A percentile compares a stretch with the other conserved stretches of the same genome.
phyloP scores from a whole-genome alignment of 2,797 vertebrate genomes.

The Cyclopterus lumpus region DNA sequence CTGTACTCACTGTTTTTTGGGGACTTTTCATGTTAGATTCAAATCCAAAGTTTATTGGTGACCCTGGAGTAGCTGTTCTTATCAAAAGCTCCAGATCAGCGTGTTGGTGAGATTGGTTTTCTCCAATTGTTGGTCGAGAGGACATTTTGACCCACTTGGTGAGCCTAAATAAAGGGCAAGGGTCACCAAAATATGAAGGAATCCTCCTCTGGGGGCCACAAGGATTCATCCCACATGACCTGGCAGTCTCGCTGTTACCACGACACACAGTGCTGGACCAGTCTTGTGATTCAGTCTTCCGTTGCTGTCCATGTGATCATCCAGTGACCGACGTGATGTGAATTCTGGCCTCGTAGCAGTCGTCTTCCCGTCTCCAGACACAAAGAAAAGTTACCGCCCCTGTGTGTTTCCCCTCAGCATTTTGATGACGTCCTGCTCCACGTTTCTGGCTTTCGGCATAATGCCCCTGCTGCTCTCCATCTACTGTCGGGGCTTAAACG shows the following conservation, averaged over 20 bases:
- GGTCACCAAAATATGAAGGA: neutral
- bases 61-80: neutral
- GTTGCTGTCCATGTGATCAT: neutral
- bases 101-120: neutral
- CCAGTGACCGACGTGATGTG: neutral
- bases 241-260: neutral
- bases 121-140: neutral
- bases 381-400: neutral
- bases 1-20: too few species aligned
- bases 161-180: neutral
- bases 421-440: conserved; percentile 88
- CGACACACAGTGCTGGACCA: neutral
- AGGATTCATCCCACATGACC: neutral
- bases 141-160: neutral
- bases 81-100: neutral
- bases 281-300: too few species aligned
- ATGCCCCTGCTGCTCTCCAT: conserved; percentile 89
- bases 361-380: neutral
- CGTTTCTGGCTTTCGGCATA: conserved; percentile 83
- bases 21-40: neutral
- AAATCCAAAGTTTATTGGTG: neutral
- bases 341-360: neutral
- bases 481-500: conserved; percentile 82
- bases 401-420: conserved; percentile 75
- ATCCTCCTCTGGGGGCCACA: neutral